Evolutionary conservation across 2,797 vertebrate genomes (phyloP).

Genomic region (Arremon aurantiirostris): DNA sequence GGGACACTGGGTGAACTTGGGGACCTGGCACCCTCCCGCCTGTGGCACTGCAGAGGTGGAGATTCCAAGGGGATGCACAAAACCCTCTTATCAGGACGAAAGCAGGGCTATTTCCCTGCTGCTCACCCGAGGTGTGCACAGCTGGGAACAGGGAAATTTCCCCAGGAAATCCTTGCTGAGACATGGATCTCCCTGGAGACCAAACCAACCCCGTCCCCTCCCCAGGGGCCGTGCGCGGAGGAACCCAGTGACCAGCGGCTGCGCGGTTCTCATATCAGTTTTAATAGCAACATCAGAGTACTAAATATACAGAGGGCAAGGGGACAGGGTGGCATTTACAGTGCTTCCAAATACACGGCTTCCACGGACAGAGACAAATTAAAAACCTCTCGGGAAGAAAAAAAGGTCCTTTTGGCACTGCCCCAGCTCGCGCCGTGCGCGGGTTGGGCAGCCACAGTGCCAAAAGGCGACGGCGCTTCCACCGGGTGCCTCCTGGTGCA

Average conservation of each 20-base stretch:
- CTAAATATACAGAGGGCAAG: slow-evolving; percentile 88
- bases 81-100: background rate
- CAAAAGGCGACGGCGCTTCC: background rate
- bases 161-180: background rate
- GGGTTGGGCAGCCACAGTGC: background rate
- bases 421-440: background rate
- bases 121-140: accelerated
- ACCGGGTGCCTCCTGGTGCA: background rate
- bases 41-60: accelerated
- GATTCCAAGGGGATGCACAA: background rate
- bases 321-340: slow-evolving; percentile 90
- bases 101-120: background rate
- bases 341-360: slow-evolving; percentile 89
- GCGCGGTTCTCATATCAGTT: slow-evolving; percentile 79
- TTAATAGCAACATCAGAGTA: slow-evolving; percentile 94
- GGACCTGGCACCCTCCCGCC: no score
- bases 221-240: accelerated
- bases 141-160: background rate
- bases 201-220: background rate
- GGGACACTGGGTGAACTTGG: background rate
- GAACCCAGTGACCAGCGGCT: background rate
- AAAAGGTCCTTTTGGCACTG: background rate
- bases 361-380: slow-evolving; percentile 87
- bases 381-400: slow-evolving; percentile 81
- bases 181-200: accelerated